These are phyloP conservation scores for Puntigrus tetrazona DNA, from an alignment of 2,113 vertebrate species.

Conservation along the genomic window DNA sequence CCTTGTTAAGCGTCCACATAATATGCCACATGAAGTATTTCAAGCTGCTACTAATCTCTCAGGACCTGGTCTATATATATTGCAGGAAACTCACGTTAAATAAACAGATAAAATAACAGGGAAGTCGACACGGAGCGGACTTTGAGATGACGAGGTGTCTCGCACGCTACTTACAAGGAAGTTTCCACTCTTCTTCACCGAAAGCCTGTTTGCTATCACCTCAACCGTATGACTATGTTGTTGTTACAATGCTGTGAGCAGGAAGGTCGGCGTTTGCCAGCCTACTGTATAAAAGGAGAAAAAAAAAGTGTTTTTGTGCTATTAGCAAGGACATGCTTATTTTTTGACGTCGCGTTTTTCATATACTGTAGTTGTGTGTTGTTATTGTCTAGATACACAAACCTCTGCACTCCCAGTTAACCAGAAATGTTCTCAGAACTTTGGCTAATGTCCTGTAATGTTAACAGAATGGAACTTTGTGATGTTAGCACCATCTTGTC, in stretches of 20 bases:
- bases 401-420: slow-evolving; percentile 2
- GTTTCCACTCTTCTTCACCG: slow-evolving; percentile 11
- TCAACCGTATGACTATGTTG: slow-evolving; percentile 14
- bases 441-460: background rate
- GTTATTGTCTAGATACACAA: slow-evolving; percentile 39
- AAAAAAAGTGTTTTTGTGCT: slow-evolving; percentile 12
- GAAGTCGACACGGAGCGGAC: slow-evolving; percentile 1
- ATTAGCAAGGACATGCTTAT: slow-evolving; percentile 8
- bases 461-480: background rate
- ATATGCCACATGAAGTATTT: slow-evolving; percentile 40
- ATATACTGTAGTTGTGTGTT: slow-evolving; percentile 12
- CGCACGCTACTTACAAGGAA: slow-evolving; percentile 1
- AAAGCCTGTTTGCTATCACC: slow-evolving; percentile 24
- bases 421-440: background rate
- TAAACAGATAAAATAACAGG: slow-evolving; percentile 30
- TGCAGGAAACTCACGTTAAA: slow-evolving; percentile 23
- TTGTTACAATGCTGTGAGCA: slow-evolving; percentile 33
- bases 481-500: too few species aligned
- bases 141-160: slow-evolving; percentile 5
- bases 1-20: slow-evolving; percentile 11
- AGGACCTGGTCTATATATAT: slow-evolving; percentile 37
- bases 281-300: background rate
- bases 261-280: background rate
- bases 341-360: slow-evolving; percentile 44
- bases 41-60: slow-evolving; percentile 54